Conservation (phyloP, 2,888 invertebrate species). For the Tipula lateralis region DNA sequence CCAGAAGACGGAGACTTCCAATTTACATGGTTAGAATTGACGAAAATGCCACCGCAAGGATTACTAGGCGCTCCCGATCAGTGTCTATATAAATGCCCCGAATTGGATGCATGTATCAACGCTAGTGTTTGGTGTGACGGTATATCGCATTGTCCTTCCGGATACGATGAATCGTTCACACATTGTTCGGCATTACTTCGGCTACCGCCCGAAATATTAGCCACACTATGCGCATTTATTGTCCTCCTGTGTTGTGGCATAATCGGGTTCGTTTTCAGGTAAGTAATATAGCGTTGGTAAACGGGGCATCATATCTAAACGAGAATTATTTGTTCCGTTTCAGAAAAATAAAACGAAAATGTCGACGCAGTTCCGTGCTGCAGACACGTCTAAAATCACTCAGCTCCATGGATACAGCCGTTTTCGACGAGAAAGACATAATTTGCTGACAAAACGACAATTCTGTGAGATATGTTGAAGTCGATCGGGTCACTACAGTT, state of each 20-base stretch:
- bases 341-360: constrained; percentile 56
- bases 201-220: constrained; percentile 69
- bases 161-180: constrained; percentile 72
- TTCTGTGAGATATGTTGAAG: constrained; percentile 89
- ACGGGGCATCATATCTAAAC: neutral
- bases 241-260: constrained; percentile 49
- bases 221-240: constrained; percentile 52
- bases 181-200: constrained; percentile 75
- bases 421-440: constrained; percentile 80
- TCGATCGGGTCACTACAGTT: constrained; percentile 86
- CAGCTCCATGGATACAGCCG: constrained; percentile 69
- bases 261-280: constrained; percentile 54
- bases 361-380: constrained; percentile 68
- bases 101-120: constrained; percentile 75
- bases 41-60: constrained; percentile 51
- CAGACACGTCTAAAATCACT: constrained; percentile 76
- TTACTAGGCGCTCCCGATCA: constrained; percentile 56
- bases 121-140: constrained; percentile 78
- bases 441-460: constrained; percentile 95
- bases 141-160: constrained; percentile 69
- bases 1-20: constrained; percentile 69
- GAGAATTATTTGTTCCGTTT: constrained; percentile 31
- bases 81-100: constrained; percentile 70
- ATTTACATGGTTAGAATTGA: constrained; percentile 78
- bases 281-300: constrained; percentile 34